phyloP scores from a whole-genome alignment of 1,140 invertebrate species.

The Drosophila bifasciata region DNA sequence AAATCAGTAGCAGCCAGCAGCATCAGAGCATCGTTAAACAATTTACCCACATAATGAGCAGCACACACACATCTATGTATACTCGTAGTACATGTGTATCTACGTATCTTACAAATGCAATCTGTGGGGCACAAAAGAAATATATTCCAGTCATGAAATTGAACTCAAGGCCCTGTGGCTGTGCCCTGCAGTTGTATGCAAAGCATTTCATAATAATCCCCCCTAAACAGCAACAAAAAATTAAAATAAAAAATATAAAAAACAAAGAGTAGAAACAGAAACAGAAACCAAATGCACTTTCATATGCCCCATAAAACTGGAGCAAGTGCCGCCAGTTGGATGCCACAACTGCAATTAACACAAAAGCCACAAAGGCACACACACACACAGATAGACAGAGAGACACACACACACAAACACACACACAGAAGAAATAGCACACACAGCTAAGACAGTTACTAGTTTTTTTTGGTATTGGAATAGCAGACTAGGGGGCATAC shows the following conservation, averaged over 20 bases:
- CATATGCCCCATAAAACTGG: constrained; percentile 56
- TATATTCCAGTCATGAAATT: constrained; percentile 24
- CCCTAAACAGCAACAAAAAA: constrained; percentile 1
- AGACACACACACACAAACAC: neutral
- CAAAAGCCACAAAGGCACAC: constrained; percentile 47
- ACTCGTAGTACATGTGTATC: too few relatives aligned
- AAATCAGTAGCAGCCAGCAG: neutral
- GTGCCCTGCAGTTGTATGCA: constrained; percentile 4
- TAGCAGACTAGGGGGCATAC: too few relatives aligned
- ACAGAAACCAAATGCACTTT: constrained; percentile 58
- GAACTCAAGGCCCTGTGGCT: constrained; percentile 63
- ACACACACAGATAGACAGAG: constrained; percentile 10
- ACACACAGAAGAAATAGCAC: neutral
- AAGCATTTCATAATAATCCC: constrained; percentile 51
- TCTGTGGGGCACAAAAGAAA: constrained; percentile 7
- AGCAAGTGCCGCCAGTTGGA: constrained; percentile 55
- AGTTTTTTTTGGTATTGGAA: too few relatives aligned
- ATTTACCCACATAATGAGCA: constrained; percentile 7
- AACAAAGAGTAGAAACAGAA: constrained; percentile 10
- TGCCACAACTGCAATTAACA: constrained; percentile 57
- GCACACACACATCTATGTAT: neutral
- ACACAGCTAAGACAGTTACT: too few relatives aligned
- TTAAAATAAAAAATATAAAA: constrained; percentile 11
- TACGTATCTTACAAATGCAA: neutral
- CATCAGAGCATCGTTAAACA: constrained; percentile 18